A percentile compares a stretch with the other conserved stretches of the same genome.
phyloP scores from a whole-genome alignment of 2,888 invertebrate species.

The Mimachlamys varia region DNA sequence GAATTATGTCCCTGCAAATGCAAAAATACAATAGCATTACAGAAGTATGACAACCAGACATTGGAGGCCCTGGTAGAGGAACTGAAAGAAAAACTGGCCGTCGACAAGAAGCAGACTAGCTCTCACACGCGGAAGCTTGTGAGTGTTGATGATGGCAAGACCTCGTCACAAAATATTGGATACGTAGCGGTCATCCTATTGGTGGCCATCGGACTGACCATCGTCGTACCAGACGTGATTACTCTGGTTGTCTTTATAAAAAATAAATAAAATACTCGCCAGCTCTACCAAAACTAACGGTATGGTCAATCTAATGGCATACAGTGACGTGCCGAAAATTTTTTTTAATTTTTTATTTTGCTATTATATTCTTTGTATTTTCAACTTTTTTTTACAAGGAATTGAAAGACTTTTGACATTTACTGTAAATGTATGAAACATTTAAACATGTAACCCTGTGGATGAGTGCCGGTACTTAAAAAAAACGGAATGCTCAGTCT shows the following conservation, averaged over 20 bases:
- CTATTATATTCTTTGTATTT: too few relatives aligned
- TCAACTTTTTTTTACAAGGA: too few relatives aligned
- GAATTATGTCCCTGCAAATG: background rate
- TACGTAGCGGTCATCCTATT: background rate
- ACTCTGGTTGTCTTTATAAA: background rate
- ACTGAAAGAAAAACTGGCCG: background rate
- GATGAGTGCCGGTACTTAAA: too few relatives aligned
- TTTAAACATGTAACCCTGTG: too few relatives aligned
- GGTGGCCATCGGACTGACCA: background rate
- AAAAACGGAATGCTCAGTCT: too few relatives aligned
- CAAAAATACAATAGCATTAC: background rate
- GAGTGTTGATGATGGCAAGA: conserved; percentile 2
- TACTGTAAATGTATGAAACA: too few relatives aligned
- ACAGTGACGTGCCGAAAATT: too few relatives aligned
- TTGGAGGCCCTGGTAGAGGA: background rate
- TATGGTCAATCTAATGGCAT: too few relatives aligned
- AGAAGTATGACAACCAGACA: background rate
- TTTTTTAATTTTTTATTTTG: too few relatives aligned
- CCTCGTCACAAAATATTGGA: background rate
- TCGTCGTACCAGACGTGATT: background rate
- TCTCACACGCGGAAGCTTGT: background rate
- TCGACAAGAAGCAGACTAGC: background rate
- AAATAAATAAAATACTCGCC: background rate
- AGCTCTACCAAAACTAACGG: too few relatives aligned
- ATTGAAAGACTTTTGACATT: too few relatives aligned